A percentile compares a stretch with the other conserved stretches of the same genome.
Evolutionary conservation across 2,888 invertebrate genomes (phyloP).

Genomic region (Caenorhabditis sinica): DNA sequence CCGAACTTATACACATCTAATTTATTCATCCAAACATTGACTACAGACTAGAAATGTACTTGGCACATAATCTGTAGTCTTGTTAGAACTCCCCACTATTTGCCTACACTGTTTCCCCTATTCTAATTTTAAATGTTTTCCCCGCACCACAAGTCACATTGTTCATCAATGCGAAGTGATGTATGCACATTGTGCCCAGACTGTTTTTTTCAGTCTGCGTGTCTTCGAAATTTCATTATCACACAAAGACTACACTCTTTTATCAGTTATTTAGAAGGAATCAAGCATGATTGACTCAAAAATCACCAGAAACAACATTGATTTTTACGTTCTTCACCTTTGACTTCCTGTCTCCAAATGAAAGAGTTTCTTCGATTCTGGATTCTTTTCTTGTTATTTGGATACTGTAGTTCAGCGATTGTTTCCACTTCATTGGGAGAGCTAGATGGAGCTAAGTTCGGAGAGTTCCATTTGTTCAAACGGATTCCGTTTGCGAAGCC

Average conservation of each 20-base stretch:
- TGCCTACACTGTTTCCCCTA: neutral
- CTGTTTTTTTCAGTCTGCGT: neutral
- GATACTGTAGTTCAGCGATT: constrained; percentile 23
- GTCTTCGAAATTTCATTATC: neutral
- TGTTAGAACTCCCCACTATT: neutral
- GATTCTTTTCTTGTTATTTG: neutral
- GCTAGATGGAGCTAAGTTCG: constrained; percentile 31
- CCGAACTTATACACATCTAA: too few species aligned
- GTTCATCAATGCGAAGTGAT: neutral
- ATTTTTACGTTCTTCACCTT: neutral
- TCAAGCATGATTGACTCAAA: constrained; percentile 24
- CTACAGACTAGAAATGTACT: too few species aligned
- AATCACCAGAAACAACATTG: constrained; percentile 28
- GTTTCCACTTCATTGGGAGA: constrained; percentile 38
- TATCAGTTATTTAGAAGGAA: constrained; percentile 15
- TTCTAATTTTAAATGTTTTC: neutral
- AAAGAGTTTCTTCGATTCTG: neutral
- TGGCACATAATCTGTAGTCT: neutral
- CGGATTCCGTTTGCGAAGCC: constrained; percentile 76
- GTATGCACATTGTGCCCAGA: constrained; percentile 40
- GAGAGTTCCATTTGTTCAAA: constrained; percentile 46
- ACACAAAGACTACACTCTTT: constrained; percentile 21
- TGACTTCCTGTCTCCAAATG: constrained; percentile 1
- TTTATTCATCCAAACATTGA: too few species aligned
- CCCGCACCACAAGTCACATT: constrained; percentile 7